A percentile compares a stretch with the other conserved stretches of the same genome.
These are phyloP conservation scores for Mus spretus DNA, from an alignment of 2,797 vertebrate genomes.

Conservation along the genomic window DNA sequence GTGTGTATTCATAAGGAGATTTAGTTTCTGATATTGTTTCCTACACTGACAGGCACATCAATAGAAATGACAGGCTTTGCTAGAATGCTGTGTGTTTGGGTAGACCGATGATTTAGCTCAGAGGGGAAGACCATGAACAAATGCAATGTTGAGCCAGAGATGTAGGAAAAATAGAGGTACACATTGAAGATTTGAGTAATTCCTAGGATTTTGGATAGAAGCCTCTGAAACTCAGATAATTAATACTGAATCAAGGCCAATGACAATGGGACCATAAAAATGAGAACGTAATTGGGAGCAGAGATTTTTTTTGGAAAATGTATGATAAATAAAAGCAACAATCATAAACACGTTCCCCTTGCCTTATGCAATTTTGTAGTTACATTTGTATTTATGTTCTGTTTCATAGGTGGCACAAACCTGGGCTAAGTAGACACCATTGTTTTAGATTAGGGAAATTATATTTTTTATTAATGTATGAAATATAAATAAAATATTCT, in stretches of 20 bases:
- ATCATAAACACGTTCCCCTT: neutral
- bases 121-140: neutral
- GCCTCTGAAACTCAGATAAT: neutral
- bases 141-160: fast-evolving
- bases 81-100: neutral
- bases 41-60: neutral
- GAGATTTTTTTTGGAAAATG: constrained; percentile 30
- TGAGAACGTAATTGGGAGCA: neutral
- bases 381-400: neutral
- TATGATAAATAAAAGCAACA: constrained; percentile 14
- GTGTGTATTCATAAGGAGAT: neutral
- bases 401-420: neutral
- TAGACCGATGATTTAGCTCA: neutral
- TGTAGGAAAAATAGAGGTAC: fast-evolving
- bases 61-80: neutral
- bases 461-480: neutral
- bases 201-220: neutral
- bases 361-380: neutral
- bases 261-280: neutral
- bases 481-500: neutral
- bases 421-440: neutral
- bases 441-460: neutral
- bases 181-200: neutral
- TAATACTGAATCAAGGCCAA: neutral
- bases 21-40: neutral